A percentile compares a stretch with the other conserved stretches of the same genome.
phyloP scores from a whole-genome alignment of 2,113 vertebrate genomes.

The Lipophrys pholis region DNA sequence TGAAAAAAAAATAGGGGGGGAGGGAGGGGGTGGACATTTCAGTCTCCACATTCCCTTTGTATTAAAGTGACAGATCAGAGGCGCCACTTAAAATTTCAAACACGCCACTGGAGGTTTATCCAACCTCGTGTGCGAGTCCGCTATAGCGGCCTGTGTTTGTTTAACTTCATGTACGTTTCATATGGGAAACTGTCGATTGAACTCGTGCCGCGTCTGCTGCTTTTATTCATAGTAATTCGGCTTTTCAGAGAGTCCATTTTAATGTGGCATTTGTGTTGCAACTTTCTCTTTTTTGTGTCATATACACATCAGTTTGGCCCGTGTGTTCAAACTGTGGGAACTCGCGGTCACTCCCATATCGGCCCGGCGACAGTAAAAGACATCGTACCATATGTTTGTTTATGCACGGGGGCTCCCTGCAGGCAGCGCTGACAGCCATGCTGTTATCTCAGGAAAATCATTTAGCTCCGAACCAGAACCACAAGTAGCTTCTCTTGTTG shows the following conservation, averaged over 20 bases:
- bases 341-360: slow-evolving; percentile 41
- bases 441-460: slow-evolving; percentile 61
- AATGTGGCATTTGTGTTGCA: background rate
- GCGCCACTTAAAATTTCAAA: slow-evolving; percentile 70
- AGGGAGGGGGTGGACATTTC: slow-evolving; percentile 40
- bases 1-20: slow-evolving; percentile 44
- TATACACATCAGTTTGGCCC: background rate
- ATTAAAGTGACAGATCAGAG: slow-evolving; percentile 75
- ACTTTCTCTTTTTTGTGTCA: slow-evolving; percentile 1
- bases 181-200: slow-evolving; percentile 18
- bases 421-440: slow-evolving; percentile 17
- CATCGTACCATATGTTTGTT: slow-evolving; percentile 57
- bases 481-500: slow-evolving; percentile 46
- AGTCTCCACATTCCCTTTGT: slow-evolving; percentile 65
- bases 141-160: slow-evolving; percentile 49
- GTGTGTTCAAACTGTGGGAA: slow-evolving; percentile 38
- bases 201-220: slow-evolving; percentile 23
- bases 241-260: background rate
- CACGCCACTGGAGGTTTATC: slow-evolving; percentile 69
- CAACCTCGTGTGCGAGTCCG: slow-evolving; percentile 60
- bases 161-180: slow-evolving; percentile 36
- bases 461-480: slow-evolving; percentile 49
- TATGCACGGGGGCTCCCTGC: slow-evolving; percentile 54
- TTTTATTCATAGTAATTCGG: slow-evolving; percentile 8
- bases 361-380: slow-evolving; percentile 41